Evolutionary conservation across 2,888 invertebrate species (phyloP).

Genomic region (Campopleginae sp.): DNA sequence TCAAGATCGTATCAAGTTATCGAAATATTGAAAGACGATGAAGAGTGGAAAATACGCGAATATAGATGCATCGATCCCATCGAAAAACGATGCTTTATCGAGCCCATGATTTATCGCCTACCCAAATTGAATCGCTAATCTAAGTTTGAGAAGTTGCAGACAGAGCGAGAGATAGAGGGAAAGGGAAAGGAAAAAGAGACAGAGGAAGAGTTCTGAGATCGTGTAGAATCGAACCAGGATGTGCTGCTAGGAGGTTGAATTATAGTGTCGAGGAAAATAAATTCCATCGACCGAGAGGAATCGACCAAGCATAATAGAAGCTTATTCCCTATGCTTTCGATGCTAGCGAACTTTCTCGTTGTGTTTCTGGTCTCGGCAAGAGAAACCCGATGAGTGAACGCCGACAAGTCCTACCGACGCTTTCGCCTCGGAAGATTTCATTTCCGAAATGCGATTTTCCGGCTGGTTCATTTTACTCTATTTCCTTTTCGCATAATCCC

Average conservation of each 20-base stretch:
- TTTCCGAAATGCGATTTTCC: conserved; percentile 10
- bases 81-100: conserved; percentile 75
- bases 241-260: conserved; percentile 68
- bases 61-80: conserved; percentile 69
- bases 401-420: conserved; percentile 13
- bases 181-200: conserved; percentile 20
- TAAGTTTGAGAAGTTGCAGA: conserved; percentile 78
- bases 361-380: conserved; percentile 43
- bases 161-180: conserved; percentile 37
- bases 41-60: background rate
- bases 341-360: conserved; percentile 69
- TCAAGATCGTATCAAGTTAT: background rate
- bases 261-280: conserved; percentile 74
- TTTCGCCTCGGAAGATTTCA: conserved; percentile 15
- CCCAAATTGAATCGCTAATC: conserved; percentile 80
- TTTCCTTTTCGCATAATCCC: conserved; percentile 10
- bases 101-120: conserved; percentile 75
- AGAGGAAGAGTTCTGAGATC: conserved; percentile 2
- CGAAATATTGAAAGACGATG: conserved; percentile 3
- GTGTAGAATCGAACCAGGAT: conserved; percentile 11
- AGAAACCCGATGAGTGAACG: conserved; percentile 29
- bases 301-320: conserved; percentile 32
- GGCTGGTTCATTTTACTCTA: background rate
- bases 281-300: conserved; percentile 72
- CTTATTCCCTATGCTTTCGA: conserved; percentile 65